Evolutionary conservation across 2,888 invertebrate species (phyloP), one percentile per base, ranked within the genome.

Genomic region (Metopia argyrocephala): DNA sequence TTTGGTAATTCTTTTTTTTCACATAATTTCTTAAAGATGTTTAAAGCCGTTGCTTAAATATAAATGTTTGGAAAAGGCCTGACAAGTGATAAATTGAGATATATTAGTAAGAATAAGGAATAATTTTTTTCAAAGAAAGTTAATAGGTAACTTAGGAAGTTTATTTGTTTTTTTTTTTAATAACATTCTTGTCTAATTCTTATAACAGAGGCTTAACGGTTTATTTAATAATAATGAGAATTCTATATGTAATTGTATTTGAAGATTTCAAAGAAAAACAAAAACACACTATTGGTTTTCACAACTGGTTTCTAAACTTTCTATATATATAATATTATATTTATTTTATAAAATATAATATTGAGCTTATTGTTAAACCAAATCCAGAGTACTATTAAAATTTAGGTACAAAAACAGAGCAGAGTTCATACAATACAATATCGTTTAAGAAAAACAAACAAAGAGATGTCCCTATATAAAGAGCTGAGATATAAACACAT

Each of bases 401-500:
- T 56, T 31, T 66, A 66, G 74, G 81, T 81, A 81, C 81, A 81
- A 80, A 81, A 46, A 64, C 31, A 75, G 28, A 38, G 15, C 38
- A 38, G 38, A 12, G n/a, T n/a, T n/a, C n/a, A n/a, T n/a, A n/a
- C 15, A 4, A 38, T 38, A 38, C 9, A 15, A 38, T 38, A 38
- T 38, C 15, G 38, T 38, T 66, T 65, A 48, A 56, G n/a, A 70
- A 66, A 62, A 73, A 50, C 48, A 65, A 64, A 64, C 54, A 64
- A 73, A 61, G 76, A 81, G 28, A 74, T 81, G 81, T 81, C 81
- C 81, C 78, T 81, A 81, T 78, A 45, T 56, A 74, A 75, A 78
- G 78, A 65, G 78, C 81, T 81, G 81, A 81, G 81, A 81, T 81
- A n/a, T n/a, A n/a, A n/a, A n/a, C n/a, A 81, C 69, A 59, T 50